These are phyloP conservation scores for Ptilorrhoa leucosticta DNA, from an alignment of 2,113 vertebrate species.

Conservation along the genomic window DNA sequence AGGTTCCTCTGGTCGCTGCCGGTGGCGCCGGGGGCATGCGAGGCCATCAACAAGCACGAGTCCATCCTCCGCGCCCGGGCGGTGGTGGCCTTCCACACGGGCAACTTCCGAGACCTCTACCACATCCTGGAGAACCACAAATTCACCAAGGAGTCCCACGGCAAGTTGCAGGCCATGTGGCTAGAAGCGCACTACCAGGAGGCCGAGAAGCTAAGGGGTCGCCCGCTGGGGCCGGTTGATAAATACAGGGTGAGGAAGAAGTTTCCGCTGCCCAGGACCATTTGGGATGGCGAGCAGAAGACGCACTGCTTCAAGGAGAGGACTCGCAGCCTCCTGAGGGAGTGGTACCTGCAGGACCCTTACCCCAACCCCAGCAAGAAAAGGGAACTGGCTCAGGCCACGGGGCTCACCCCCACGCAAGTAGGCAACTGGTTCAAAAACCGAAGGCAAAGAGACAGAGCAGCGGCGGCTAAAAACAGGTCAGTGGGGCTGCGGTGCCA, in stretches of 20 bases:
- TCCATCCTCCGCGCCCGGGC: slow-evolving; percentile 97
- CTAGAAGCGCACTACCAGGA: slow-evolving; percentile 99
- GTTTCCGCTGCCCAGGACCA: slow-evolving; percentile 99
- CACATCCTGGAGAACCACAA: slow-evolving; percentile 99
- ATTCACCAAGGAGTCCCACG: slow-evolving; percentile 99
- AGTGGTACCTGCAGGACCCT: slow-evolving; percentile 99
- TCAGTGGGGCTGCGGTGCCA: slow-evolving; percentile 67
- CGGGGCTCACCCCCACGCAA: slow-evolving; percentile 99
- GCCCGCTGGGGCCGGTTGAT: slow-evolving; percentile 97
- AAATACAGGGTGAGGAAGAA: slow-evolving; percentile 99
- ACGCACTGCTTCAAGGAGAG: slow-evolving; percentile 99
- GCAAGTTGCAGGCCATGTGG: slow-evolving; percentile 99
- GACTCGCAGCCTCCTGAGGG: slow-evolving; percentile 97
- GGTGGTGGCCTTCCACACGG: slow-evolving; percentile 98
- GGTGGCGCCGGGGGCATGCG: slow-evolving; percentile 97
- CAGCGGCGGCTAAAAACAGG: slow-evolving; percentile 99
- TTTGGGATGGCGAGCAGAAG: slow-evolving; percentile 99
- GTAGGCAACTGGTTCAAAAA: slow-evolving; percentile 99
- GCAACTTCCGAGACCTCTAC: slow-evolving; percentile 99
- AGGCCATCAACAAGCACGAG: slow-evolving; percentile 99
- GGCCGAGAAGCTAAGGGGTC: slow-evolving; percentile 97
- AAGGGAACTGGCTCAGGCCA: slow-evolving; percentile 99
- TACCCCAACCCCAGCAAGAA: slow-evolving; percentile 99
- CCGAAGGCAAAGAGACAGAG: slow-evolving; percentile 97
- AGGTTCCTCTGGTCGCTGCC: slow-evolving; percentile 99